Base-by-base conservation (phyloP, 2,888 invertebrate genomes). In the Drosophila incognita region DNA sequence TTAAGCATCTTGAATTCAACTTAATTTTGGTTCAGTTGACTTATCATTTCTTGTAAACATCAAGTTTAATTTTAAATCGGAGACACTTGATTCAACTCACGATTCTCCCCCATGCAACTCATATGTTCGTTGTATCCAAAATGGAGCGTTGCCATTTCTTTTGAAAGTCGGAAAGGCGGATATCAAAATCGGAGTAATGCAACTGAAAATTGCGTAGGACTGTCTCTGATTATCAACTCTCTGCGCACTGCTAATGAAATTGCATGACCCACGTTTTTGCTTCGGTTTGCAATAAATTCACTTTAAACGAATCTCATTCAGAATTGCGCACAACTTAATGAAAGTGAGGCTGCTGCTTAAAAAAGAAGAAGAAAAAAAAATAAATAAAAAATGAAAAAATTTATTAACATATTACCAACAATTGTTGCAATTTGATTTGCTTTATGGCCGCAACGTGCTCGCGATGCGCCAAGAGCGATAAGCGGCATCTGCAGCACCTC, bases 401-500 rank as follows among this genome's bases (percentile, higher is more conserved):
- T 89, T 86, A 86, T 86, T 88, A 86, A 86, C 90, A 90, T 86
- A 86, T 86, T 86, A 90, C 86, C 88, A 88, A 83, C 87, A 90
- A 87, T 90, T 87, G 87, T 88, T 89, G 87, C 87, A 88, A 90
- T 87, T 90, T 90, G 82, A 90, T 87, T 87, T 90, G 85, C 87
- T 87, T 90, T 87, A 87, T 87, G 82, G 75, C 64, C 68, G 59
- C 80, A 78, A 83, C 87, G 87, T 87, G 87, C 74, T 49, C 46
- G 79, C 74, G 90, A 87, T 85, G 64, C 48, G 76, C 90, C 69
- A 76, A 58, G 71, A 85, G 85, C 81, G 86, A 86, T 85, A 77
- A 86, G 86, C 81, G 58, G 63, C 70, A 67, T 54, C 75, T 57
- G 70, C 69, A 66, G 63, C 69, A 58, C 36, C 74, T 71, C 66